Conservation (phyloP, 1,140 invertebrate species). For the Trachymyrmex cornetzi region DNA sequence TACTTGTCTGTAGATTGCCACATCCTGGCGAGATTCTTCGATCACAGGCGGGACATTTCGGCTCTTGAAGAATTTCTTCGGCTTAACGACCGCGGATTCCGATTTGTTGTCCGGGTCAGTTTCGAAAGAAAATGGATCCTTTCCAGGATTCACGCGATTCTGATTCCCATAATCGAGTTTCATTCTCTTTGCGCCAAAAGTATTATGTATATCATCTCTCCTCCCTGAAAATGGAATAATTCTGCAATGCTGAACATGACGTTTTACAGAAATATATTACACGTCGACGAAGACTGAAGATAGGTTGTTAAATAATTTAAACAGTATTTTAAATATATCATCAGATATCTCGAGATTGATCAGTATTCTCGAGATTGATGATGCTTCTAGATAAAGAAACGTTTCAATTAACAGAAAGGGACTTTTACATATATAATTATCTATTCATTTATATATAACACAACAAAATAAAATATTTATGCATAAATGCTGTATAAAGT, state of each 20-base stretch:
- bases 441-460: background rate
- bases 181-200: conserved; percentile 79
- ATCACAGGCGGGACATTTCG: conserved; percentile 89
- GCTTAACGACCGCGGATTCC: conserved; percentile 87
- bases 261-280: background rate
- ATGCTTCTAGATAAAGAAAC: background rate
- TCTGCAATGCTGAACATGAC: background rate
- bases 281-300: background rate
- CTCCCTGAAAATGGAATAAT: conserved; percentile 75
- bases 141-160: conserved; percentile 79
- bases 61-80: conserved; percentile 97
- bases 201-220: conserved; percentile 80
- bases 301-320: background rate
- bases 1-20: conserved; percentile 86
- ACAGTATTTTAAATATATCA: conserved; percentile 3
- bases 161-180: conserved; percentile 85
- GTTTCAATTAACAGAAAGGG: background rate
- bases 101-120: conserved; percentile 80
- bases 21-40: conserved; percentile 86
- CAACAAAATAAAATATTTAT: background rate
- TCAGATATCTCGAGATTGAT: background rate
- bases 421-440: background rate
- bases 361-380: background rate
- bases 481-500: background rate
- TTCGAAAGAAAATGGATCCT: conserved; percentile 86